These are phyloP conservation scores for Macrotrachela quadricornifera DNA, from an alignment of 1,140 invertebrate species.

Conservation along the genomic window DNA sequence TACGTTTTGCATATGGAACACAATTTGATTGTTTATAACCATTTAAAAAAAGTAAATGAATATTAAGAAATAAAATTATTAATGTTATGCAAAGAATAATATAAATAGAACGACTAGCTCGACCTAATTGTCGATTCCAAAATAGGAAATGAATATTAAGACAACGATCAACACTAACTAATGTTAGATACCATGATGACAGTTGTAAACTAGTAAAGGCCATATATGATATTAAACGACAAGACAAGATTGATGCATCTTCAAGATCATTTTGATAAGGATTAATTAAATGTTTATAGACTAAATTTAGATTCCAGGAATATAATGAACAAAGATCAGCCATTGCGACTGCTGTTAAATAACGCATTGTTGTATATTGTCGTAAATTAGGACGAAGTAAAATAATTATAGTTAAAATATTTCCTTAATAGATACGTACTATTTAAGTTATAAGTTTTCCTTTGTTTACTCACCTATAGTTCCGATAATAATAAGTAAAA, in stretches of 20 bases:
- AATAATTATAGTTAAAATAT: too few relatives aligned
- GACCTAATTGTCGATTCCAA: slow-evolving; percentile 1
- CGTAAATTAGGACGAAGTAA: too few relatives aligned
- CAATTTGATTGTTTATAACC: not conserved
- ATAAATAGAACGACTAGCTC: not conserved
- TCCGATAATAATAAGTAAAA: too few relatives aligned
- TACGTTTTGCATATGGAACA: not conserved
- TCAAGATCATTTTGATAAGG: slow-evolving; percentile 4
- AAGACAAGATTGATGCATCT: slow-evolving; percentile 2
- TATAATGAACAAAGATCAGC: not conserved
- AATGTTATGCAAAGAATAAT: not conserved
- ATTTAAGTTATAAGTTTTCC: too few relatives aligned
- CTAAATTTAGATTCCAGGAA: slow-evolving; percentile 7
- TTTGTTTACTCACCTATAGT: too few relatives aligned
- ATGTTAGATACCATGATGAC: not conserved
- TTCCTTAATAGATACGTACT: too few relatives aligned
- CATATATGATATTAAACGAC: slow-evolving; percentile 3
- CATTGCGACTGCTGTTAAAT: too few relatives aligned
- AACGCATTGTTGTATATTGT: too few relatives aligned
- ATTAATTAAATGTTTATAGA: slow-evolving; percentile 3
- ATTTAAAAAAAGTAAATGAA: slow-evolving; percentile 2
- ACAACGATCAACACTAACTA: slow-evolving; percentile 3
- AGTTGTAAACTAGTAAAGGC: slow-evolving; percentile 3
- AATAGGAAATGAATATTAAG: not conserved
- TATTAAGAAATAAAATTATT: not conserved